Evolutionary conservation across 2,113 vertebrate species (phyloP), one percentile per base, ranked within the genome.

Genomic region (Onychostruthus taczanowskii): DNA sequence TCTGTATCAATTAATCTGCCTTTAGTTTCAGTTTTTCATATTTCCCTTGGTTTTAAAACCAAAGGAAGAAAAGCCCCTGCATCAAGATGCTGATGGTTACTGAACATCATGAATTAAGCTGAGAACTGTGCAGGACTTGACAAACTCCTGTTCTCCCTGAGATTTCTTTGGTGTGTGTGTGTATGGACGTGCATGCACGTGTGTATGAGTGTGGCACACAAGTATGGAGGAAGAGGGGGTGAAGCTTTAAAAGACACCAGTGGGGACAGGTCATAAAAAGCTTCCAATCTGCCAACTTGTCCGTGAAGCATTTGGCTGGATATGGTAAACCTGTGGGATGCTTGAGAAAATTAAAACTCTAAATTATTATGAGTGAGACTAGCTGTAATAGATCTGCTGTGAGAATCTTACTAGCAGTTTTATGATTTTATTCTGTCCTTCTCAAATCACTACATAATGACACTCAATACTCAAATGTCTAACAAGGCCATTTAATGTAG

Each of bases 331-430:
- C 97, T 94, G 70, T 94, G 93, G 93, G 94, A 97, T 43, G 8
- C 72, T 83, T 89, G 82, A 96, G 95, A 92, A 96, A 97, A 97
- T 97, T 97, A 97, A 97, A 97, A 93, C 89, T 93, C 94, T 96
- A 95, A 96, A 97, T 97, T 97, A 97, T 96, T 96, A 76, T 20
- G 64, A 72, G 87, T 77, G 92, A 92, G 84, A 93, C 84, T 77
- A 90, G 87, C 88, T 78, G 84, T 95, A 97, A 97, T 94, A 97
- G 94, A 97, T 93, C 75, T 93, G 72, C 58, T 74, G 39, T 83
- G 62, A 93, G 81, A 95, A 93, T 84, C 87, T 93, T 96, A 93
- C 94, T 83, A 87, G 95, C 92, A 91, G 76, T 90, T 94, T 94
- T 96, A 95, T 52, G 33, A 82, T 89, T 95, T 97, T 97, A 93